Base-by-base conservation (phyloP, 2,888 invertebrate species). In the Scaptomyza reducta region DNA sequence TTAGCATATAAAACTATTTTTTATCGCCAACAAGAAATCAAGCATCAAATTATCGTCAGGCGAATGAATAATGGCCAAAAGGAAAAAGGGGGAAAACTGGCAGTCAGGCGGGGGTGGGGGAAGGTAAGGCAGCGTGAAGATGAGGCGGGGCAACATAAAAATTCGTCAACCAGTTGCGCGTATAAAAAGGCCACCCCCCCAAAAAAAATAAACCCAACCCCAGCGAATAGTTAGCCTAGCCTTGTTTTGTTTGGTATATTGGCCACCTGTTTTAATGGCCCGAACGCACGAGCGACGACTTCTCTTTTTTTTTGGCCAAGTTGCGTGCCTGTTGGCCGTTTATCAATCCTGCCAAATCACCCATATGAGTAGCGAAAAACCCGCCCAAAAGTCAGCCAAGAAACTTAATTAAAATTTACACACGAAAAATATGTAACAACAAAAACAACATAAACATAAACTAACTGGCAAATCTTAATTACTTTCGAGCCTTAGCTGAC, bases 1-100 rank as follows among this genome's bases (percentile, higher is more conserved):
- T 82, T 82, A 82, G 73, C 88, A 87, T 87, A 82, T 76, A 82
- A 70, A 82, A 85, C 82, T 82, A 79, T 76, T 79, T 82, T 77
- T 87, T 87, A 82, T 82, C 79, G 83, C 57, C 54, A 6, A 47
- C 61, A 61, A 74, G 61, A 74, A 79, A 85, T 80, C 81, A 40
- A 40, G 62, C 68, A 63, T 56, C 66, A 66, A 70, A 77, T 73
- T 69, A 76, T 47, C 55, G 62, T 69, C 41, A 38, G 46, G 3
- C 38, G 31, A 49, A 33, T 49, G 45, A 47, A 45, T 57, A 66
- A 60, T 60, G 31, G 35, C 35, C 27, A 31, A 22, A 33, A 33
- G 6, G 1, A 58, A 59, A 44, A 6, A 18, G 42, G 51, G 14
- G 9, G 55, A 22, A 38, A 38, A 38, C 5, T 35, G 46, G n/a